These are phyloP conservation scores for Poecilobothrus nobilitatus DNA, from an alignment of 2,888 invertebrate species.

Conservation along the genomic window DNA sequence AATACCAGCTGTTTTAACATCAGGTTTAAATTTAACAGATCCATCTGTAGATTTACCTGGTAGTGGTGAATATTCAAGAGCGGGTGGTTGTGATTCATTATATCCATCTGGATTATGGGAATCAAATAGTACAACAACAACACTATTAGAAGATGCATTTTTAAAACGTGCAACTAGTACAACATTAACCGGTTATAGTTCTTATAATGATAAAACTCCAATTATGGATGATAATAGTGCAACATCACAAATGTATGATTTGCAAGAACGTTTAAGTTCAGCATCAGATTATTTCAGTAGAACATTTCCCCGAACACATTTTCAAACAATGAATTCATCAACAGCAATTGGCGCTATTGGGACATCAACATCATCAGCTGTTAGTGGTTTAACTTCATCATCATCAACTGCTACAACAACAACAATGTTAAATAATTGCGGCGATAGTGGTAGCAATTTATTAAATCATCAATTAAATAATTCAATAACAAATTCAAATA, in stretches of 20 bases:
- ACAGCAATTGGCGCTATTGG: constrained; percentile 12
- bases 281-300: constrained; percentile 51
- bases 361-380: constrained; percentile 23
- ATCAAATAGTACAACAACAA: constrained; percentile 35
- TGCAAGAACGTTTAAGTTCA: constrained; percentile 33
- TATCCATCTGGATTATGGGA: constrained; percentile 78
- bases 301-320: constrained; percentile 51
- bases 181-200: constrained; percentile 50
- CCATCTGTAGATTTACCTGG: constrained; percentile 49
- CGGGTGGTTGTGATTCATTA: constrained; percentile 61
- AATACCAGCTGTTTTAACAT: constrained; percentile 39
- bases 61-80: constrained; percentile 71
- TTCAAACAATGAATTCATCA: constrained; percentile 14
- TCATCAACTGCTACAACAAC: constrained; percentile 31
- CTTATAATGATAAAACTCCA: constrained; percentile 65
- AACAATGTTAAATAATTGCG: constrained; percentile 20
- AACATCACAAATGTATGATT: constrained; percentile 36
- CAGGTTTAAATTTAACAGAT: constrained; percentile 40
- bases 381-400: constrained; percentile 15
- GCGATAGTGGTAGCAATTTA: constrained; percentile 20
- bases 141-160: constrained; percentile 40
- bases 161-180: constrained; percentile 53
- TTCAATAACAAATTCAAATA: constrained; percentile 38
- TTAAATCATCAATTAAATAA: constrained; percentile 21
- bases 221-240: constrained; percentile 51